Percentiles rank a stretch among this genome's conserved stretches.
Conservation (phyloP, 2,113 vertebrate genomes). For the Pristiophorus japonicus region DNA sequence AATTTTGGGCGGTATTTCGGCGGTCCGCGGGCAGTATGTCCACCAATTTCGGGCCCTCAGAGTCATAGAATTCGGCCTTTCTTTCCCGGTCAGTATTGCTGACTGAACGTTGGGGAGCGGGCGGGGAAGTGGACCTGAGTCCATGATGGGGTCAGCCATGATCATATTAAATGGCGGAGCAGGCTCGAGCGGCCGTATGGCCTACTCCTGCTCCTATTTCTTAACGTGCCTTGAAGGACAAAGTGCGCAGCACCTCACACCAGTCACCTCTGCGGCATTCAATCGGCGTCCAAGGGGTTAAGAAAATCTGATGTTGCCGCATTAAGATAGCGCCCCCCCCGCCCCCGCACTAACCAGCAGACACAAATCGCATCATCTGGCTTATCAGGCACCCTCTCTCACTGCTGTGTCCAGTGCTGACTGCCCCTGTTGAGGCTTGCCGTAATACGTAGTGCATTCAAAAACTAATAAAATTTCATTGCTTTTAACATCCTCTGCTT, state of each 20-base stretch:
- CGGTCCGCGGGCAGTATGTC: too few relatives aligned
- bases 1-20: too few relatives aligned
- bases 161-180: too few relatives aligned
- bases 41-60: too few relatives aligned
- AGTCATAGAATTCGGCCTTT: too few relatives aligned
- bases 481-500: slow-evolving; percentile 46
- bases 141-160: too few relatives aligned
- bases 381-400: slow-evolving; percentile 41
- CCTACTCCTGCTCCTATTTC: too few relatives aligned
- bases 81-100: too few relatives aligned
- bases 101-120: too few relatives aligned
- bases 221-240: too few relatives aligned
- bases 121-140: too few relatives aligned
- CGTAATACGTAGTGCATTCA: slow-evolving; percentile 44
- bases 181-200: too few relatives aligned
- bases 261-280: not conserved
- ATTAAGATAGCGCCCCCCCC: slow-evolving; percentile 8
- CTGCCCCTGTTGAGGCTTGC: slow-evolving; percentile 42
- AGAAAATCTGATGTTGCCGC: slow-evolving; percentile 25
- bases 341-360: not conserved
- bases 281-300: slow-evolving; percentile 19
- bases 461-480: slow-evolving; percentile 43
- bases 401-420: slow-evolving; percentile 39
- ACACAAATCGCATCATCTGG: slow-evolving; percentile 42
- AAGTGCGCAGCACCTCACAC: not conserved